phyloP scores from a whole-genome alignment of 2,113 vertebrate species.

The Xenopus tropicalis region DNA sequence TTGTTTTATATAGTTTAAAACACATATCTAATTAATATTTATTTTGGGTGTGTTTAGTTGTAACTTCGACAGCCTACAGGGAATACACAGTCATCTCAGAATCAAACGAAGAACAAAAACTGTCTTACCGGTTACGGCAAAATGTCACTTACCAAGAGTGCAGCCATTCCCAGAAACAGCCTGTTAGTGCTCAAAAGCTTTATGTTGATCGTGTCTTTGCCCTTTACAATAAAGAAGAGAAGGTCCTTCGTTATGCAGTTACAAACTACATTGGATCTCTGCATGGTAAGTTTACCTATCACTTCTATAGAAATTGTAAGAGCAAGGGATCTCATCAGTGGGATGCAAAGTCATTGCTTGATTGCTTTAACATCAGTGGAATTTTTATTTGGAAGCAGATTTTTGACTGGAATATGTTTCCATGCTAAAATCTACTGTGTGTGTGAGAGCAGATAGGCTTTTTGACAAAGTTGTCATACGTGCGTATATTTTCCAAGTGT shows the following conservation, averaged over 20 bases:
- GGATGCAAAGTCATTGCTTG: no score
- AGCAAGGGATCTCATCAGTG: background rate
- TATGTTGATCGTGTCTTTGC: conserved; percentile 75
- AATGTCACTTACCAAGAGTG: conserved; percentile 81
- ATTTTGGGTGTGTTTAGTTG: conserved; percentile 48
- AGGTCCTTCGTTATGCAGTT: conserved; percentile 82
- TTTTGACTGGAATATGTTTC: no score
- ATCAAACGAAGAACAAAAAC: conserved; percentile 65
- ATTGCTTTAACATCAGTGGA: no score
- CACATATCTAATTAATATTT: background rate
- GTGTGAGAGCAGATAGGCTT: no score
- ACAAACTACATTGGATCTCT: conserved; percentile 79
- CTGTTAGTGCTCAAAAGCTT: conserved; percentile 66
- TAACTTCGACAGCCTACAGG: conserved; percentile 72
- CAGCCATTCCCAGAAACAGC: conserved; percentile 51
- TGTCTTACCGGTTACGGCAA: conserved; percentile 79
- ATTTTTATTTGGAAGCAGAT: no score
- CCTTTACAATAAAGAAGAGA: conserved; percentile 80
- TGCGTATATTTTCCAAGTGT: no score
- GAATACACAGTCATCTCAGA: conserved; percentile 68
- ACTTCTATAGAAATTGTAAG: no score
- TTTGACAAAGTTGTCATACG: no score
- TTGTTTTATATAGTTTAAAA: no score
- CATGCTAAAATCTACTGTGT: no score
- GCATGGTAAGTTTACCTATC: conserved; percentile 62